Evolutionary conservation across 1,140 invertebrate species (phyloP).

Genomic region (Ceratosolen fusciceps): DNA sequence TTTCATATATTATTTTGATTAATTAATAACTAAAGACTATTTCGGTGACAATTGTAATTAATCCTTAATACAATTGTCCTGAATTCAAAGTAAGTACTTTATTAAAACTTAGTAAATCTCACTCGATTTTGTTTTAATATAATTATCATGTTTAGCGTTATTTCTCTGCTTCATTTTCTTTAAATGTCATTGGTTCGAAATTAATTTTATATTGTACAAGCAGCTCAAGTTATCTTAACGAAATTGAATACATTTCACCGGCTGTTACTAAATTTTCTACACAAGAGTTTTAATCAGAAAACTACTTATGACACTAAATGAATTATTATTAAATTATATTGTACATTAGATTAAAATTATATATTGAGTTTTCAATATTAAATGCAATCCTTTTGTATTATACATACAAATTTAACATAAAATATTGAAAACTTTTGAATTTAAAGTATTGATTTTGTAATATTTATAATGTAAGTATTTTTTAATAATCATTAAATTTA

Average conservation of each 20-base stretch:
- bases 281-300: background rate
- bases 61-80: too few relatives aligned
- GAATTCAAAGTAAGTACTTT: background rate
- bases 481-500: too few relatives aligned
- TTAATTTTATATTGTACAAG: constrained; percentile 38
- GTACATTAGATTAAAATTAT: too few relatives aligned
- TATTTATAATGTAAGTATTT: too few relatives aligned
- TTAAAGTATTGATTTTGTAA: too few relatives aligned
- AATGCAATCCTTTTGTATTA: too few relatives aligned
- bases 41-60: too few relatives aligned
- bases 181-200: background rate
- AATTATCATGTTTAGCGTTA: constrained; percentile 1
- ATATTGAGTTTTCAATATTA: too few relatives aligned
- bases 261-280: constrained; percentile 15
- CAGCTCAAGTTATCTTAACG: constrained; percentile 14
- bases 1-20: too few relatives aligned
- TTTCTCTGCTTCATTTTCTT: background rate
- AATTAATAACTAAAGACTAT: too few relatives aligned
- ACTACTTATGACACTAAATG: background rate
- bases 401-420: too few relatives aligned
- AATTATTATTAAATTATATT: constrained; percentile 23
- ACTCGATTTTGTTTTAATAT: background rate
- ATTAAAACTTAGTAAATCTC: background rate
- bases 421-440: too few relatives aligned
- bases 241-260: background rate